Base-by-base conservation (phyloP, 1,140 invertebrate species). In the Drosophila kurseongensis region DNA sequence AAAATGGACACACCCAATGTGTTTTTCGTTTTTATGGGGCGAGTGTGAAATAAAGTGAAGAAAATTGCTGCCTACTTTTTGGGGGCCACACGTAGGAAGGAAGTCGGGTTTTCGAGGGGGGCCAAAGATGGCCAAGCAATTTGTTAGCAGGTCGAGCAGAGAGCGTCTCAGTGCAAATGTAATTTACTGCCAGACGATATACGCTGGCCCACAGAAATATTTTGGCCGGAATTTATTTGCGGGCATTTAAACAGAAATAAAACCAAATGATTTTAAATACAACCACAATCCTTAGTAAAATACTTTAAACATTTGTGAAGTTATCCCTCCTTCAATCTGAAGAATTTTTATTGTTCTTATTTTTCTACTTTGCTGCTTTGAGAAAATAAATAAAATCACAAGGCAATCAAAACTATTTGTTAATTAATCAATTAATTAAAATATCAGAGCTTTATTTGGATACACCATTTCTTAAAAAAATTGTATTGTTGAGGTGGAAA, bases 61-160 rank as follows among this genome's bases (percentile, higher is more conserved):
- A 71, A 72, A 72, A 72, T 57, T 72, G 68, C 66, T 72, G 68
- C 68, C 68, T 72, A 72, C 66, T 72, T 58, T 58, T 69, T n/a
- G 32, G 40, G 32, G 60, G n/a, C 45, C 18, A 29, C n/a, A 65
- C 2, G 50, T 63, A 13, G 47, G 38, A 66, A 44, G 65, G 36
- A 66, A 23, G 62, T 54, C 1, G 16, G 52, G 67, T 52, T 52
- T 67, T 67, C 12, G 2, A 6, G 23, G 58, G 36, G 23, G 8
- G 23, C 18, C 7, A 48, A 58, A 71, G 52, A 58, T 71, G 68
- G 66, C 65, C 66, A 71, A 72, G 68, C 68, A 71, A 71, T 72
- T 72, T 72, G 68, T 72, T 72, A 72, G 44, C 65, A 71, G 65
- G 51, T 71, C 67, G 66, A 71, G 68, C 41, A 36, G 42, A 50